Base-by-base conservation (phyloP, 2,888 invertebrate species). In the Leptinotarsa juncta region DNA sequence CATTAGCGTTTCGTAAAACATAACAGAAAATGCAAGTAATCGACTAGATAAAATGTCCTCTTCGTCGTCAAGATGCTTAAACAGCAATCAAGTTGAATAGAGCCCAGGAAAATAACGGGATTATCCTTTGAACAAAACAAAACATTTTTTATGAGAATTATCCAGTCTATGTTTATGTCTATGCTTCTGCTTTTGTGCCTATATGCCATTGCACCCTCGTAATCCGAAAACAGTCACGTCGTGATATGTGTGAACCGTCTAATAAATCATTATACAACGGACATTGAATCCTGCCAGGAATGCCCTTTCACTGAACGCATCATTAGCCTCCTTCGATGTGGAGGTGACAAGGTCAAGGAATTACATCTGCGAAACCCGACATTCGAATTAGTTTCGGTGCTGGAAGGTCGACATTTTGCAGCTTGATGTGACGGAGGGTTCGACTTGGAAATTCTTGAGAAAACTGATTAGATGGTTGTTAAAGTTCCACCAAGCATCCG, bases 371-470 rank as follows among this genome's bases (percentile, higher is more conserved):
- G 57, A 12, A 53, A 23, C 57, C 23, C 57, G 57, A 57, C 57
- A 57, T 57, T 57, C 57, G 57, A 57, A 57, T 57, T 23, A 57
- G 57, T 57, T 15, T 57, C 15, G 23, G 15, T 14, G 23, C 3
- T 14, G 26, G 15, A 57, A 23, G 57, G 57, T 57, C 23, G 57
- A 23, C 57, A 10, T 20, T 23, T 57, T 57, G 57, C 57, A 23
- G 57, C 14, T 20, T 57, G 23, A 57, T 57, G 20, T 14, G 23
- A 57, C 23, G 15, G 14, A 18, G 57, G 62, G 62, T 62, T 42
- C 62, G 32, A 42, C 42, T 62, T 42, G 32, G 62, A 62, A 62
- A 42, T 62, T 62, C 62, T 62, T 62, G 62, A 26, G 62, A 62
- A 62, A 62, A 62, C 62, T 32, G 32, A 62, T 62, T 62, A 62